phyloP scores from a whole-genome alignment of 1,140 invertebrate species.

The Cataglyphis hispanica region DNA sequence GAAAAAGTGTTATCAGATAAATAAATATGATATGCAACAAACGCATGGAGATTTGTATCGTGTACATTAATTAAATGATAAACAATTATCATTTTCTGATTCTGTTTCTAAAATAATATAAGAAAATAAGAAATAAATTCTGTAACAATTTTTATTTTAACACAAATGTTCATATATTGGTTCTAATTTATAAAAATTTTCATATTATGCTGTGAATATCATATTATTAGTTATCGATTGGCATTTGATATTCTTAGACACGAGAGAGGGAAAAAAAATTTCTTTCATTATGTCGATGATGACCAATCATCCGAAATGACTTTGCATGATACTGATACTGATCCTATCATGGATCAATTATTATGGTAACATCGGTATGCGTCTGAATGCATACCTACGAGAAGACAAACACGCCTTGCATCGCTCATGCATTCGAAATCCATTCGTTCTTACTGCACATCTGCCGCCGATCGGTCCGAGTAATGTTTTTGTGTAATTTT shows the following conservation, averaged over 20 bases:
- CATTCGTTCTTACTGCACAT: conserved; percentile 59
- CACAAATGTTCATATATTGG: neutral
- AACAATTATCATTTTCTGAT: neutral
- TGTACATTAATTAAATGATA: neutral
- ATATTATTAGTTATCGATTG: neutral
- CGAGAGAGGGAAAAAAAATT: conserved; percentile 1
- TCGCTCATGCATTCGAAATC: conserved; percentile 66
- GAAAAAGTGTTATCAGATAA: neutral
- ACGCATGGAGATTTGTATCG: neutral
- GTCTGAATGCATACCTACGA: conserved; percentile 5
- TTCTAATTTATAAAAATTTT: conserved; percentile 11
- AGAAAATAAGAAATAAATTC: neutral
- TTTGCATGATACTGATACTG: conserved; percentile 47
- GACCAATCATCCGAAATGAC: conserved; percentile 43
- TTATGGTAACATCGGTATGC: conserved; percentile 48
- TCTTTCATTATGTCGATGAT: conserved; percentile 18
- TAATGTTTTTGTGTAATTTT: conserved; percentile 71
- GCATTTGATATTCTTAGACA: neutral
- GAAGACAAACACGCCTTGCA: conserved; percentile 62
- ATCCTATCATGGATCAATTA: conserved; percentile 68
- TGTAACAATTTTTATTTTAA: neutral
- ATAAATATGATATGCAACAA: neutral
- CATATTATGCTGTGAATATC: neutral
- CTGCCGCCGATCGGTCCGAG: conserved; percentile 58
- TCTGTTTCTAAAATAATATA: neutral